Conservation (phyloP, 1,140 invertebrate species). For the Oreohelix idahoensis region DNA sequence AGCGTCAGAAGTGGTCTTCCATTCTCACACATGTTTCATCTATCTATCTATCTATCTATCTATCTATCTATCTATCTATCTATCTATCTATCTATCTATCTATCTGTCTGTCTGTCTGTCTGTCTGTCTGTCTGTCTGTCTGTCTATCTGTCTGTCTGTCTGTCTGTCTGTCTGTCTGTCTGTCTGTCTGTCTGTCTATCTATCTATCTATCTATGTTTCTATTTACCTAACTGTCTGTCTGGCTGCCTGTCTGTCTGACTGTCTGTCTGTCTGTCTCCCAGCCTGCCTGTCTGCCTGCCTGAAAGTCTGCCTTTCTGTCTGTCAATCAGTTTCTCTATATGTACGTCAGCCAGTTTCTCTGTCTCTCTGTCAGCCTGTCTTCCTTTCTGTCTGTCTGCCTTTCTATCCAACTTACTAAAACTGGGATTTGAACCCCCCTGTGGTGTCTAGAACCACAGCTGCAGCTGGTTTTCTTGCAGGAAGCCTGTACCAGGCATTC, state of each 20-base stretch:
- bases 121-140: not conserved
- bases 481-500: too few species aligned
- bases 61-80: not conserved
- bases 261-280: not conserved
- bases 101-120: not conserved
- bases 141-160: not conserved
- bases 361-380: not conserved
- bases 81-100: not conserved
- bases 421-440: too few species aligned
- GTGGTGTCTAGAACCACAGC: too few species aligned
- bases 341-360: not conserved
- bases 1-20: too few species aligned
- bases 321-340: not conserved
- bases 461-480: too few species aligned
- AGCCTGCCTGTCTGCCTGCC: not conserved
- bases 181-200: not conserved
- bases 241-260: not conserved
- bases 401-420: not conserved
- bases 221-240: not conserved
- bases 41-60: too few species aligned
- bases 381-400: not conserved
- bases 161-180: not conserved
- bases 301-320: not conserved
- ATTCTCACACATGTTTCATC: too few species aligned
- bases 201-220: not conserved